Evolutionary conservation across 2,888 invertebrate species (phyloP), one percentile per base, ranked within the genome.

Genomic region (Trachelus iudaicus): DNA sequence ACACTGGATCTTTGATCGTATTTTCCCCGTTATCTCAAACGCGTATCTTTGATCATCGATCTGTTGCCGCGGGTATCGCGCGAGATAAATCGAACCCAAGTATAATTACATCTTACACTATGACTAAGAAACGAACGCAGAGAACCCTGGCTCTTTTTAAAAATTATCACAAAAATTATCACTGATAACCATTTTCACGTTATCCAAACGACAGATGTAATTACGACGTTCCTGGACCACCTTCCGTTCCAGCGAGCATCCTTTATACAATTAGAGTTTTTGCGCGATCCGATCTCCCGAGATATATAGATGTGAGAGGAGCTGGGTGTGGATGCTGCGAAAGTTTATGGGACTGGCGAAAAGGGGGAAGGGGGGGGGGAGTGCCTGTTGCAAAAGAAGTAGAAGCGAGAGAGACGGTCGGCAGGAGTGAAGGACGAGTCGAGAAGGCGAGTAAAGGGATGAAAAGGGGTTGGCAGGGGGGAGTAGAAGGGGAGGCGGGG

Each of bases 261-360:
- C 87, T 88, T 89, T 85, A 89, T 85, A 85, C 90, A 90, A 90
- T 90, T 90, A 90, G 85, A 85, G 83, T 89, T 89, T 90, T 90
- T 89, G 86, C 84, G 75, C 78, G 83, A 79, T 80, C 75, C 80
- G 84, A 83, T 82, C 83, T 79, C 79, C 77, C 82, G 83, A 87
- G 87, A 88, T 89, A 89, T 87, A 87, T 87, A 84, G 80, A 82
- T 77, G 82, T 76, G 80, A 79, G 74, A 77, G 76, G 77, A 76
- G 76, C n/a, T 75, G 76, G 76, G 79, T 76, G 76, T 77, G 77
- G 76, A 79, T 78, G 80, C 73, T 78, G 79, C 77, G 79, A 77
- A 78, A 73, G 69, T 77, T 56, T 76, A 73, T 34, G 56, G 73
- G 33, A 40, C 3, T 35, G 35, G 35, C 0, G 12, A 35, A 73